A percentile compares a stretch with the other conserved stretches of the same genome.
phyloP scores from a whole-genome alignment of 2,113 vertebrate genomes.

The Oriolus oriolus region DNA sequence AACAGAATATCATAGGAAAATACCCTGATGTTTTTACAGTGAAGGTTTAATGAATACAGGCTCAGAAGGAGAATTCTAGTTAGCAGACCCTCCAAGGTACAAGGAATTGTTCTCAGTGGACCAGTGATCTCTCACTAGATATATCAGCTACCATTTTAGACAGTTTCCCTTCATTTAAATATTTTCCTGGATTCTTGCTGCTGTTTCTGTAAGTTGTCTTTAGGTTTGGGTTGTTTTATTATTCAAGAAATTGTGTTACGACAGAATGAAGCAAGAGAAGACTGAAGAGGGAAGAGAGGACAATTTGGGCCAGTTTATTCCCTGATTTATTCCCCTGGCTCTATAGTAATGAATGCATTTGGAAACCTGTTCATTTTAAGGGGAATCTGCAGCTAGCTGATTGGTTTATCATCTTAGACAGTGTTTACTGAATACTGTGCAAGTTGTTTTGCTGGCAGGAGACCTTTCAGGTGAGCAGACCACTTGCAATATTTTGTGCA shows the following conservation, averaged over 20 bases:
- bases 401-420: background rate
- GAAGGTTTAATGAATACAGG: background rate
- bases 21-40: background rate
- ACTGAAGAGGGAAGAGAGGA: background rate
- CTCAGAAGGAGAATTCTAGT: background rate
- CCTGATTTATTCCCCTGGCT: background rate
- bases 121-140: background rate
- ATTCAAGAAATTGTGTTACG: background rate
- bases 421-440: background rate
- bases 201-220: background rate
- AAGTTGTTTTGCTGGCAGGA: background rate
- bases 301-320: background rate
- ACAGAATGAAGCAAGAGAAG: background rate
- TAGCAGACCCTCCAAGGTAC: background rate
- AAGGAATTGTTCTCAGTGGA: background rate
- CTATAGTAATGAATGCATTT: background rate
- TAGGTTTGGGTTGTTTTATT: background rate
- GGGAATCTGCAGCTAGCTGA: background rate
- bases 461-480: background rate
- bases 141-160: background rate
- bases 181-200: background rate
- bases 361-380: background rate
- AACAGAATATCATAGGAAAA: background rate
- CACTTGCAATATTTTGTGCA: background rate
- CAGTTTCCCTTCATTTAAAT: background rate